These are phyloP conservation scores for Triops cancriformis DNA, from an alignment of 1,140 invertebrate genomes.

Conservation along the genomic window DNA sequence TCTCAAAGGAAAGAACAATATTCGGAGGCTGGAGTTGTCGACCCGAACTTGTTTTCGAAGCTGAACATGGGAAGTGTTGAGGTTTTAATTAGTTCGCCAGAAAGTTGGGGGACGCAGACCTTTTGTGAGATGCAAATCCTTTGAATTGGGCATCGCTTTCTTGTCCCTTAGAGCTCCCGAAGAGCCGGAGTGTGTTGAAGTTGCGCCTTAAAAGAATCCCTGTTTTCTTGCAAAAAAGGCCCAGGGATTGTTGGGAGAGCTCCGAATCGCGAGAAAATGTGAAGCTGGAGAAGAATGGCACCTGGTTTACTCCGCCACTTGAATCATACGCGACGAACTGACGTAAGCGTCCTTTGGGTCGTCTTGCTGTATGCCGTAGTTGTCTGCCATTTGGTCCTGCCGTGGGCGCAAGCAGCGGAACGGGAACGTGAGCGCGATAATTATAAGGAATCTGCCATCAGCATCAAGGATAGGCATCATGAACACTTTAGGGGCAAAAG, in stretches of 20 bases:
- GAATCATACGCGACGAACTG: conserved; percentile 9
- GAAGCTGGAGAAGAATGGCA: neutral
- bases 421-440: conserved; percentile 7
- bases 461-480: neutral
- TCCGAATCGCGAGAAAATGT: neutral
- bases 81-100: neutral
- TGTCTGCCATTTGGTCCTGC: conserved; percentile 9
- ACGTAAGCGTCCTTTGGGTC: neutral
- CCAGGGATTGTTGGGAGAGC: neutral
- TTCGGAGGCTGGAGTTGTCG: neutral
- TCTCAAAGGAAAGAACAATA: neutral
- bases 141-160: neutral
- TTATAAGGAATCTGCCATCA: neutral
- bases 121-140: neutral
- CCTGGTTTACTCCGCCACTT: neutral
- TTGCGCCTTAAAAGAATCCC: neutral
- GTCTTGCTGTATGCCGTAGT: neutral
- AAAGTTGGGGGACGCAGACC: neutral
- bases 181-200: too few relatives aligned
- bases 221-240: neutral
- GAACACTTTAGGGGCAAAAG: conserved; percentile 13
- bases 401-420: neutral
- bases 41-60: neutral
- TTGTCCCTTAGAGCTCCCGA: neutral
- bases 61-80: neutral